Evolutionary conservation across 1,140 invertebrate species (phyloP), one percentile per base, ranked within the genome.

Genomic region (Drosophila pruinosa): DNA sequence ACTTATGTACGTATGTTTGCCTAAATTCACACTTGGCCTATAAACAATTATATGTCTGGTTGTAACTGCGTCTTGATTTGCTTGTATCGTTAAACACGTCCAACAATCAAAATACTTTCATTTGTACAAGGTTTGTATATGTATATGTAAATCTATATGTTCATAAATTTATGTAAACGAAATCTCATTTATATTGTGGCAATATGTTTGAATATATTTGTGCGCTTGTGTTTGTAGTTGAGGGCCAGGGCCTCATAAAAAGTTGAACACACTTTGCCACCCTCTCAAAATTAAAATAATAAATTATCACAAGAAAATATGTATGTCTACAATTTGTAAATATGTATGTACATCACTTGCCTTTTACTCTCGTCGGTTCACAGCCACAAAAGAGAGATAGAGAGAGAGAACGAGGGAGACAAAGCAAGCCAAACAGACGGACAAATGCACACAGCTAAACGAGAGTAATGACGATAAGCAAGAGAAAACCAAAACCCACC

Each of bases 261-360:
- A 54, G 70, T 59, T 72, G 38, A 63, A 62, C 74, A 62, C 48
- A 48, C 61, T 72, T 69, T 71, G 50, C 39, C 78, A 50, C 78
- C 76, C 77, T 72, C 68, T 73, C 68, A 53, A 77, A 81, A 82
- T 80, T 73, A 77, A 80, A 80, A 80, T 78, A 81, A 81, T 80
- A 80, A 80, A 82, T 80, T 80, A 81, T 82, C 58, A 72, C 81
- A 81, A 28, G 31, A 63, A 56, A 57, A 65, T 65, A 65, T 57
- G 12, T 43, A 67, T 24, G 21, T 59, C 8, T 31, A 10, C 7
- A 48, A 12, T n/a, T 22, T 28, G 10, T 41, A 52, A 17, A 38
- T 34, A 47, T 41, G 34, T 56, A 82, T 56, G 14, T 31, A 28
- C 52, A 63, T 48, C 34, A 34, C 24, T 57, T 71, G 77, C 41